These are phyloP conservation scores for Mimas tiliae DNA, from an alignment of 2,888 invertebrate species.

Conservation along the genomic window DNA sequence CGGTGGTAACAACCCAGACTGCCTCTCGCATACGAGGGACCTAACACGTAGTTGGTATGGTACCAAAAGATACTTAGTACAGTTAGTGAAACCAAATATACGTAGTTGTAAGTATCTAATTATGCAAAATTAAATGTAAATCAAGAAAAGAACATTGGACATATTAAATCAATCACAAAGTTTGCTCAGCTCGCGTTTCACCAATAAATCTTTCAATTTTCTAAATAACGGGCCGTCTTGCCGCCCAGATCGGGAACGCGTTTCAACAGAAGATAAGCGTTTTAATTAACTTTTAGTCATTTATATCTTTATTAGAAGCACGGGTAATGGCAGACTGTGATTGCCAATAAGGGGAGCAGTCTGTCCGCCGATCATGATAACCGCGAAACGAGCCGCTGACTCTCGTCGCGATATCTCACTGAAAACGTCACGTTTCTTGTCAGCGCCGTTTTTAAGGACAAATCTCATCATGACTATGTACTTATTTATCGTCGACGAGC, in stretches of 20 bases:
- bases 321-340: conserved; percentile 68
- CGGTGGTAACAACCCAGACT: too few relatives aligned
- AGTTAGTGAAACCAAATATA: neutral
- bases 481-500: conserved; percentile 46
- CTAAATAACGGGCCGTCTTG: conserved; percentile 56
- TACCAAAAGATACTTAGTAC: too few relatives aligned
- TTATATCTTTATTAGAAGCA: conserved; percentile 80
- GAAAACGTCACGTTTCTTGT: conserved; percentile 55
- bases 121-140: conserved; percentile 43
- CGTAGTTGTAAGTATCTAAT: conserved; percentile 34
- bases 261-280: conserved; percentile 65
- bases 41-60: too few relatives aligned
- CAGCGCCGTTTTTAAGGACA: conserved; percentile 44
- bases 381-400: conserved; percentile 39
- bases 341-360: conserved; percentile 63
- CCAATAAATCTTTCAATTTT: conserved; percentile 75
- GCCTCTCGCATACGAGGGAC: too few relatives aligned
- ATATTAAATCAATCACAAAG: conserved; percentile 57
- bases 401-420: conserved; percentile 48
- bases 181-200: conserved; percentile 52
- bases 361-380: conserved; percentile 63
- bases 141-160: conserved; percentile 38
- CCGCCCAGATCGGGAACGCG: conserved; percentile 52
- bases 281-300: conserved; percentile 82
- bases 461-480: conserved; percentile 44